Conservation (phyloP, 2,113 vertebrate species). For the Oreocharis arfaki region DNA sequence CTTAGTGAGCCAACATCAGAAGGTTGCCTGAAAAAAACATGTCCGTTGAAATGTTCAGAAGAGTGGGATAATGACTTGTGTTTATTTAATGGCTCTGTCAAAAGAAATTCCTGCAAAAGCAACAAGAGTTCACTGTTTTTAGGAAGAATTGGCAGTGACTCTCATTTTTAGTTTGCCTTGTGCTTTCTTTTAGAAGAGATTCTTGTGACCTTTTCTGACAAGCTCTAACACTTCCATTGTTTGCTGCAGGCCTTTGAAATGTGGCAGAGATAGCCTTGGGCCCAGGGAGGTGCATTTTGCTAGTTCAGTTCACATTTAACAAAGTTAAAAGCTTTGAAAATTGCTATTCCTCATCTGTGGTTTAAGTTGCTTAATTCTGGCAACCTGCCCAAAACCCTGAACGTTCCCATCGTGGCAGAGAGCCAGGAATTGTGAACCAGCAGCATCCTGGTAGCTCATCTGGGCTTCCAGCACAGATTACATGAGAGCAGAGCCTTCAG, state of each 20-base stretch:
- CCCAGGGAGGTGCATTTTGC: conserved; percentile 57
- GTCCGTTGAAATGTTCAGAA: background rate
- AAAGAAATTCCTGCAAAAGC: conserved; percentile 33
- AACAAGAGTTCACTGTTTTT: conserved; percentile 40
- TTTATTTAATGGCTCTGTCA: conserved; percentile 17
- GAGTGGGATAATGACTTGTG: background rate
- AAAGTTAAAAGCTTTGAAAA: conserved; percentile 66
- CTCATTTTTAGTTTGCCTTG: conserved; percentile 27
- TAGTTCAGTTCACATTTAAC: conserved; percentile 60
- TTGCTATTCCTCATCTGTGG: conserved; percentile 62
- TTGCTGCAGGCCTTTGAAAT: conserved; percentile 62
- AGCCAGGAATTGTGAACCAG: conserved; percentile 26
- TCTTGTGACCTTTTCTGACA: conserved; percentile 59
- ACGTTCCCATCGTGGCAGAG: conserved; percentile 29
- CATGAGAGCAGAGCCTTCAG: background rate
- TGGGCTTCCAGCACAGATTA: background rate
- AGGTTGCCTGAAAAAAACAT: background rate
- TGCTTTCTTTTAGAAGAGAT: conserved; percentile 47
- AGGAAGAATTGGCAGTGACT: conserved; percentile 36
- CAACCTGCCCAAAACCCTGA: conserved; percentile 38
- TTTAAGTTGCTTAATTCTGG: conserved; percentile 60
- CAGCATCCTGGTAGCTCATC: conserved; percentile 23
- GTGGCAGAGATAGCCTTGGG: conserved; percentile 62
- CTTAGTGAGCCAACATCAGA: background rate
- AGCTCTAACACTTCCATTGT: conserved; percentile 59